phyloP scores from a whole-genome alignment of 2,888 invertebrate genomes.

The Limnephilus marmoratus region DNA sequence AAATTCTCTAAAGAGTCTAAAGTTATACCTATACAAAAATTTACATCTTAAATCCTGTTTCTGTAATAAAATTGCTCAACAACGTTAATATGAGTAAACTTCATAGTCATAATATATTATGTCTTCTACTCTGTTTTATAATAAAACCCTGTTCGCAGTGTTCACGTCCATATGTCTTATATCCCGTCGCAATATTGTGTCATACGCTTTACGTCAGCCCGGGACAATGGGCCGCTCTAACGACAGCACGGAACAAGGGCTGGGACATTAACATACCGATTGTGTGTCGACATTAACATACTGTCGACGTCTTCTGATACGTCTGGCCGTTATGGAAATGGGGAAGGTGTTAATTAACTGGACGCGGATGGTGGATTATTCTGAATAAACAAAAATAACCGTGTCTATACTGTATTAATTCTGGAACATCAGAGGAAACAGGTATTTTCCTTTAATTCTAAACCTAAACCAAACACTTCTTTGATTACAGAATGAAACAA shows the following conservation, averaged over 20 bases:
- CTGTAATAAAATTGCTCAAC: neutral
- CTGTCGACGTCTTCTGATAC: neutral
- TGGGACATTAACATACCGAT: neutral
- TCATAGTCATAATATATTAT: neutral
- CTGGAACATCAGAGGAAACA: too few species aligned
- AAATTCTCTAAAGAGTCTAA: neutral
- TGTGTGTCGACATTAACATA: neutral
- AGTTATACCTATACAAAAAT: neutral
- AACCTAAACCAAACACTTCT: too few species aligned
- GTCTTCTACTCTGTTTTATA: neutral
- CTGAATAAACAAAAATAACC: neutral
- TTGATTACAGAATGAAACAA: too few species aligned
- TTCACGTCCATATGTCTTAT: neutral
- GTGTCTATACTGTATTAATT: neutral
- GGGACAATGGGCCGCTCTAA: neutral
- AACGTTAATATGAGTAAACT: neutral
- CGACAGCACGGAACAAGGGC: neutral
- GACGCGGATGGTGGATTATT: neutral
- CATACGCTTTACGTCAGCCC: neutral
- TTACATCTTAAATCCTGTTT: neutral
- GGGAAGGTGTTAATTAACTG: neutral
- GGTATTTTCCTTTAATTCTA: too few species aligned
- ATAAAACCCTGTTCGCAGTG: neutral
- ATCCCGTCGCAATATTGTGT: neutral
- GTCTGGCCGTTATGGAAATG: neutral